These are phyloP conservation scores for Drosophila sturtevanti DNA, from an alignment of 1,140 invertebrate species.

Conservation along the genomic window DNA sequence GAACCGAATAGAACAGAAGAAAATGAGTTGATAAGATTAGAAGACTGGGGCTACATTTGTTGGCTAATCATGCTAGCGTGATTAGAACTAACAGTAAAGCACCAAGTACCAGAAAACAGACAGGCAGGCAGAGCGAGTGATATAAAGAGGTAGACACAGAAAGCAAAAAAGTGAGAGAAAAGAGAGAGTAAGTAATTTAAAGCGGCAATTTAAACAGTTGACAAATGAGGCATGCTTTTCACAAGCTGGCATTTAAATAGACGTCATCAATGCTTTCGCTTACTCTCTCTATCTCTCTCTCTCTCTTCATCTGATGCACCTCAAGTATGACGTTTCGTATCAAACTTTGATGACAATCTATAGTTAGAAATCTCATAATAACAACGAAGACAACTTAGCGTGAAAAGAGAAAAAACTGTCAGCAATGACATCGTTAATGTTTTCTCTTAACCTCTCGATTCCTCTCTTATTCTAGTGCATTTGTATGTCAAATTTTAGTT, in stretches of 20 bases:
- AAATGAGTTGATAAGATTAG: constrained; percentile 59
- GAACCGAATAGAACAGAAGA: constrained; percentile 2
- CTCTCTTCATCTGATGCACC: not conserved
- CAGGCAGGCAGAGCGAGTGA: constrained; percentile 4
- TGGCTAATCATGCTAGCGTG: constrained; percentile 35
- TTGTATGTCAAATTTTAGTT: not conserved
- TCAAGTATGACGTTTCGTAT: not conserved
- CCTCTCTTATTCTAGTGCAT: not conserved
- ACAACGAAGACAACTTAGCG: not conserved
- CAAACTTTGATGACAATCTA: too few species aligned
- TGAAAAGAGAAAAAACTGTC: not conserved
- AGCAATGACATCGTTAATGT: not conserved
- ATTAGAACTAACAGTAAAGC: constrained; percentile 18
- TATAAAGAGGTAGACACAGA: not conserved
- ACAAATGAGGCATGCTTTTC: not conserved
- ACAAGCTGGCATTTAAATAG: not conserved
- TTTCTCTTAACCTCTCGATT: not conserved
- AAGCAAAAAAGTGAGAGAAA: not conserved
- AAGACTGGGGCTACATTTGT: constrained; percentile 39
- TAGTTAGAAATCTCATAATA: too few species aligned
- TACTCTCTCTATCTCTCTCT: not conserved
- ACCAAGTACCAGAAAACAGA: not conserved
- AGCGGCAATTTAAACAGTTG: constrained; percentile 5
- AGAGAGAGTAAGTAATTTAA: not conserved
- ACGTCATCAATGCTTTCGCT: not conserved